Evolutionary conservation across 1,140 invertebrate species (phyloP).

Genomic region (Aphaenogaster rudis): DNA sequence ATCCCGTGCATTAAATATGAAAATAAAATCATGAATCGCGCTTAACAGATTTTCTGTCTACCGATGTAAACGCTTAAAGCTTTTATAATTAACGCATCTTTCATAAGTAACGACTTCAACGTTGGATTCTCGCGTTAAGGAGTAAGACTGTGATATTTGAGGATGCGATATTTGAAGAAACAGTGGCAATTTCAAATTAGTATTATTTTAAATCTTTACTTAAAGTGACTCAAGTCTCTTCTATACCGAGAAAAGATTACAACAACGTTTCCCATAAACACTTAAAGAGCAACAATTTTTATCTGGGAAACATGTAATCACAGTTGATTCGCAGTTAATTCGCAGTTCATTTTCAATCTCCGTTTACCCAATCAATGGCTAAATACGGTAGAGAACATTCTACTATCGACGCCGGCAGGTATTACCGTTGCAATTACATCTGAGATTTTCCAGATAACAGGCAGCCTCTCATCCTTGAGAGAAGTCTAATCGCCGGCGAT

Average conservation of each 20-base stretch:
- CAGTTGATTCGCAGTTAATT: conserved; percentile 34
- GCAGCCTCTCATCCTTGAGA: conserved; percentile 50
- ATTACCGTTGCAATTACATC: conserved; percentile 59
- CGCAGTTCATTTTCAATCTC: conserved; percentile 35
- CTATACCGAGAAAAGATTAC: not conserved
- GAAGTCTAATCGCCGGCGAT: conserved; percentile 29
- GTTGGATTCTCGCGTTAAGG: not conserved
- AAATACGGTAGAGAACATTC: conserved; percentile 30
- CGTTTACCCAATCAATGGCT: conserved; percentile 35
- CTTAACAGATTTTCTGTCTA: not conserved
- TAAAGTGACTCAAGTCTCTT: not conserved
- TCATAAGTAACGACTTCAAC: not conserved
- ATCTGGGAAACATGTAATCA: conserved; percentile 7
- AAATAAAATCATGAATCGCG: not conserved
- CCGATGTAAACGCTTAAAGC: not conserved
- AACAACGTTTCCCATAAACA: conserved; percentile 13
- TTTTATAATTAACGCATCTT: not conserved
- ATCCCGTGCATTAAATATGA: not conserved
- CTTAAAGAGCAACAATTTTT: not conserved
- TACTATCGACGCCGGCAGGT: conserved; percentile 34
- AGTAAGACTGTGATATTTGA: not conserved
- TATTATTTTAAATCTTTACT: not conserved
- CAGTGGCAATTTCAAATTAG: not conserved
- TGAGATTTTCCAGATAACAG: conserved; percentile 46
- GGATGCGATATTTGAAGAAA: not conserved